Conservation (phyloP, 2,113 vertebrate genomes). For the Syngnathoides biaculeatus region DNA sequence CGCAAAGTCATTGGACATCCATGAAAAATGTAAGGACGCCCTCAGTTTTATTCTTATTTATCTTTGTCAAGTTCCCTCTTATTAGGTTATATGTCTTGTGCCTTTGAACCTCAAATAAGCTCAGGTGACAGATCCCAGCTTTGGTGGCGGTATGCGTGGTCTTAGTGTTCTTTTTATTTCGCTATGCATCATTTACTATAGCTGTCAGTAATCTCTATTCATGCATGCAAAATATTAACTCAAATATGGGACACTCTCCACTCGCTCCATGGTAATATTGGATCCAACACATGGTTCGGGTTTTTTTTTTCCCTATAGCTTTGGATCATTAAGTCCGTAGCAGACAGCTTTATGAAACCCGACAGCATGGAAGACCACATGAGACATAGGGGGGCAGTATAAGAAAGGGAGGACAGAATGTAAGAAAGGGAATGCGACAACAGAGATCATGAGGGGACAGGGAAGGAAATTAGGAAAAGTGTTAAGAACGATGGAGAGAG, state of each 20-base stretch:
- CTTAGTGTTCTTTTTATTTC: background rate
- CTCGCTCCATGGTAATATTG: background rate
- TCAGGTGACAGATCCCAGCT: too few species aligned
- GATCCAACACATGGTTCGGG: background rate
- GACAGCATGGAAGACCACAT: background rate
- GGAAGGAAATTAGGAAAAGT: conserved; percentile 5
- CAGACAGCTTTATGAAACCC: conserved; percentile 13
- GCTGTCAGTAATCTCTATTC: background rate
- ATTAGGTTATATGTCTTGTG: too few species aligned
- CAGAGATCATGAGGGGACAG: background rate
- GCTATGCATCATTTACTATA: background rate
- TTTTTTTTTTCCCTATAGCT: conserved; percentile 21
- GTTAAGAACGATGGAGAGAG: conserved; percentile 12
- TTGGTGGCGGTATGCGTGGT: background rate
- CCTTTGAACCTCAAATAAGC: too few species aligned
- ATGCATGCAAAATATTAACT: conserved; percentile 6
- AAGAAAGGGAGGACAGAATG: background rate
- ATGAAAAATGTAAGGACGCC: too few species aligned
- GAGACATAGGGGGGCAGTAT: background rate
- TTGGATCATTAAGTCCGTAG: conserved; percentile 25
- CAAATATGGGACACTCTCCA: conserved; percentile 3
- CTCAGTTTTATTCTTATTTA: too few species aligned
- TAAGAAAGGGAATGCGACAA: conserved; percentile 3
- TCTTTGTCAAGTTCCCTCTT: too few species aligned
- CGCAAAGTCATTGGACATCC: too few species aligned